Base-by-base conservation (phyloP, 92 coral and sea anemone genomes). In the Metridium senile region DNA sequence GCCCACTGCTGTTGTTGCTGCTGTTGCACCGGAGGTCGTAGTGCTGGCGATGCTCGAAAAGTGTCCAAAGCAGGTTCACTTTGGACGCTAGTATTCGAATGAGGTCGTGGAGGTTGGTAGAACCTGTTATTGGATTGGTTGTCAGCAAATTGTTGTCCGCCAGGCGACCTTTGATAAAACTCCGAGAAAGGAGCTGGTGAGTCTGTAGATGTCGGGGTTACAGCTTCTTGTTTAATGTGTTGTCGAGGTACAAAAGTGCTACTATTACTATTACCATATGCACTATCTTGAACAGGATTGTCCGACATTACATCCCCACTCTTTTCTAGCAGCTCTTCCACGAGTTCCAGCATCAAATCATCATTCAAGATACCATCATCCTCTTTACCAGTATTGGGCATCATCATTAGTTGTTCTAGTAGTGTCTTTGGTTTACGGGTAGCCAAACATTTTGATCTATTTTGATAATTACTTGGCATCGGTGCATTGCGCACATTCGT, bases 221-320 rank as follows among this genome's bases (percentile, higher is more conserved):
- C 84, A 25, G 79, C 93, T 17, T 88, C 93, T 68, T 84, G 93
- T 39, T 88, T 88, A 25, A 88, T 84, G 9, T 79, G 23, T 33
- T 56, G 84, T 21, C 23, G 46, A 39, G 76, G 57, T 21, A 70
- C 53, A 30, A 59, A 59, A 9, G 65, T 57, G 30, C 66, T 53
- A 49, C 33, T 52, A 52, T 28, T 58, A 26, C 27, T 21, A 20
- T 20, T 77, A 21, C 52, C 67, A 20, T 25, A 49, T 13, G 51
- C 16, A 45, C 51, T 45, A 45, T 51, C 43, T 54, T 65, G 65
- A 19, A 1, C 75, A 10, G 23, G 3, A 33, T 29, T 51, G 0
- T 51, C 61, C 21, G 18, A 21, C 33, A 34, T 56, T 18, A 53
- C 68, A 33, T 73, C 68, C 13, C 21, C 29, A 23, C 68, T 58